Evolutionary conservation across 2,888 invertebrate species (phyloP), one percentile per base, ranked within the genome.

Genomic region (Eutolmus rufibarbis): DNA sequence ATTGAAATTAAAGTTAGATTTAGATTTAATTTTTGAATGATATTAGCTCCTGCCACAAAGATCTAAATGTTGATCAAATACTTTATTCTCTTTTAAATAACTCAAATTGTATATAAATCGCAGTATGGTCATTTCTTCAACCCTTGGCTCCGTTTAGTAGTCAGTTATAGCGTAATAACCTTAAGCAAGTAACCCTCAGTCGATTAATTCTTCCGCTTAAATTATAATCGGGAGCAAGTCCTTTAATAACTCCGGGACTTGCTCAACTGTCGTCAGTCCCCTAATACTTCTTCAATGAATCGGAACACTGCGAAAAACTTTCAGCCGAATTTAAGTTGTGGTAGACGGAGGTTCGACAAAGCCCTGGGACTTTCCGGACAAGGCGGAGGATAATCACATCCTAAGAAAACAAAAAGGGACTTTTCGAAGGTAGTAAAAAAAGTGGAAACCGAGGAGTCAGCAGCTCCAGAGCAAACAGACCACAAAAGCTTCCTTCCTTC

Each of bases 401-500:
- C 66, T 66, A 66, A 66, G 66, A 66, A 66, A 66, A 66, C 66
- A 66, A 66, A 66, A 66, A 28, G 66, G 28, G 66, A 66, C 66
- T 66, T 66, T 66, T 66, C 28, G 2, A 28, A 66, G 66, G 66
- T 66, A 66, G 66, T 66, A 66, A 66, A 66, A n/a, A 66, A 66
- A 66, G 66, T 37, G 28, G 76, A 76, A 76, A 76, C 37, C 76
- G 76, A 76, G 37, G 76, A 37, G 76, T 76, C 76, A 76, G 76
- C 76, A 76, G 34, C 37, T 31, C 34, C 76, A 76, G 31, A 76
- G 37, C 76, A 76, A 76, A 76, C 76, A 76, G 76, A 76, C 76
- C 76, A 37, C 76, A 76, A 76, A 76, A 76, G 76, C 34, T 76
- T 76, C 66, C 66, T 66, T 66, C 66, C 66, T 76, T 76, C 76